A percentile compares a stretch with the other conserved stretches of the same genome.
Conservation (phyloP, 1,140 invertebrate genomes). For the Calliopsis andreniformis region DNA sequence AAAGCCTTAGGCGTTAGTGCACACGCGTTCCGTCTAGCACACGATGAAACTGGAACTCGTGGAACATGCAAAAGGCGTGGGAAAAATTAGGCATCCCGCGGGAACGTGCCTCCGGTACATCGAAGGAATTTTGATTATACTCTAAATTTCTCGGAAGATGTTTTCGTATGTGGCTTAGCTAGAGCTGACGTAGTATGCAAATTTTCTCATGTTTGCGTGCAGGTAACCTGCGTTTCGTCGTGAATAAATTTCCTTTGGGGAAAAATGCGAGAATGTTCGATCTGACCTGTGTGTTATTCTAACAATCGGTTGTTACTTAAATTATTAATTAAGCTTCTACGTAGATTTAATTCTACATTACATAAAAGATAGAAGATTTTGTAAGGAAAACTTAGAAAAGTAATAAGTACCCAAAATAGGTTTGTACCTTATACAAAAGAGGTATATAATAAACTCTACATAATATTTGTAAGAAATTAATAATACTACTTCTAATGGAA, state of each 20-base stretch:
- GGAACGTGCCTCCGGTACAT: too few relatives aligned
- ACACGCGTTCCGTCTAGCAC: background rate
- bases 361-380: too few relatives aligned
- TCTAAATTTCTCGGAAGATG: slow-evolving; percentile 10
- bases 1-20: background rate
- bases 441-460: too few relatives aligned
- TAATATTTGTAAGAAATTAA: too few relatives aligned
- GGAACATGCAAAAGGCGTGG: background rate
- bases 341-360: too few relatives aligned
- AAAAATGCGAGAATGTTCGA: background rate
- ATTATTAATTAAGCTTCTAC: too few relatives aligned
- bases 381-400: too few relatives aligned
- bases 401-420: too few relatives aligned
- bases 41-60: background rate
- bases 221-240: background rate
- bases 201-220: background rate
- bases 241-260: background rate
- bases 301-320: too few relatives aligned
- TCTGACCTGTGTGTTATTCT: too few relatives aligned
- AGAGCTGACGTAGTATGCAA: background rate
- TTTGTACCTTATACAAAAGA: too few relatives aligned
- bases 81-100: background rate
- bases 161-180: background rate
- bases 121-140: slow-evolving; percentile 9
- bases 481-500: too few relatives aligned